Evolutionary conservation across 2,888 invertebrate species (phyloP).

Genomic region (Hipparchia sbordonii): DNA sequence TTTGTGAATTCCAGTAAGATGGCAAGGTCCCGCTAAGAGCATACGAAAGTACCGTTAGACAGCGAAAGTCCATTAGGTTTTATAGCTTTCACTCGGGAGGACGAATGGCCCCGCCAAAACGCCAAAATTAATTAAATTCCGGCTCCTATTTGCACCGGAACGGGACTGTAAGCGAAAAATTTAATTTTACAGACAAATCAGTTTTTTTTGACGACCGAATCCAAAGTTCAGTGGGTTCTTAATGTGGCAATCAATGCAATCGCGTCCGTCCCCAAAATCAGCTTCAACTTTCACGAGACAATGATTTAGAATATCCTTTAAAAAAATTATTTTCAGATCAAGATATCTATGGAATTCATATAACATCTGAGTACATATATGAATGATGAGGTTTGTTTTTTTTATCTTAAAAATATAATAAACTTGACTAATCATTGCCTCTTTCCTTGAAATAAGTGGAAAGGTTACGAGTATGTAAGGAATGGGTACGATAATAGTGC

Average conservation of each 20-base stretch:
- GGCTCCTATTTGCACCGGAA: conserved; percentile 61
- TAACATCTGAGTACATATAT: no score
- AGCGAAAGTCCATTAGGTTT: conserved; percentile 81
- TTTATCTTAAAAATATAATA: no score
- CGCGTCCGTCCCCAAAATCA: neutral
- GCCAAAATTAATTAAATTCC: conserved; percentile 77
- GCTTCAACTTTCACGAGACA: neutral
- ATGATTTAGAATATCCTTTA: neutral
- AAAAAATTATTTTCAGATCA: neutral
- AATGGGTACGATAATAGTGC: no score
- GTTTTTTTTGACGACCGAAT: conserved; percentile 16
- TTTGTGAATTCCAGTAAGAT: conserved; percentile 61
- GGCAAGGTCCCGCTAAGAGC: conserved; percentile 59
- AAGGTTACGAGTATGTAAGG: no score
- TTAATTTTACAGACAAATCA: conserved; percentile 32
- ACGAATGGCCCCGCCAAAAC: conserved; percentile 69
- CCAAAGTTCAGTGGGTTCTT: conserved; percentile 1
- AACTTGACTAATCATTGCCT: no score
- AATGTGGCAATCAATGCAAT: neutral
- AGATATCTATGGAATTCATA: no score
- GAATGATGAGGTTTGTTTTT: no score
- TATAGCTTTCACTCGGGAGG: conserved; percentile 71
- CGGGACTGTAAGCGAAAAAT: conserved; percentile 54
- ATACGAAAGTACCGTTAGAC: conserved; percentile 75
- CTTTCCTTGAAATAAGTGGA: no score